Conservation (phyloP, 2,113 vertebrate genomes). For the Shinisaurus crocodilurus region DNA sequence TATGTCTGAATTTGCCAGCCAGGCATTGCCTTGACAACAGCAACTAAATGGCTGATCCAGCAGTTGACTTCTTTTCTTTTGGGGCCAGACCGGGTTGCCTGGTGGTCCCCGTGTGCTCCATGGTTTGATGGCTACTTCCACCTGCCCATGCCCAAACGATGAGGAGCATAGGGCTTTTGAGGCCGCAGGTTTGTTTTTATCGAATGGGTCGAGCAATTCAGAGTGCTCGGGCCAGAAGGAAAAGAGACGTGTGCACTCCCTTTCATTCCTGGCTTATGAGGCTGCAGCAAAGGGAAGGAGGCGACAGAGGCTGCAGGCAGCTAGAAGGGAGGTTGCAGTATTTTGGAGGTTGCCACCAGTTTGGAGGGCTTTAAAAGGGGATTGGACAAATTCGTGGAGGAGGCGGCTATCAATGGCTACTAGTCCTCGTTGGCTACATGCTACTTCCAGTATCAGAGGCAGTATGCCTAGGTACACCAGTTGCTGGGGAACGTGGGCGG, state of each 20-base stretch:
- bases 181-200: background rate
- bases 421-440: no score
- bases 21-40: background rate
- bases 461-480: no score
- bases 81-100: background rate
- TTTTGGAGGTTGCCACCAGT: no score
- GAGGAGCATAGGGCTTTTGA: background rate
- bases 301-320: no score
- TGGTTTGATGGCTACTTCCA: background rate
- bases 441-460: no score
- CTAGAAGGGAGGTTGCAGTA: no score
- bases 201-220: background rate
- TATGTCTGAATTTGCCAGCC: background rate
- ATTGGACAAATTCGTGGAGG: no score
- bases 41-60: background rate
- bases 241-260: background rate
- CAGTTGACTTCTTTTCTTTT: background rate
- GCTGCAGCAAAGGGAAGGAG: background rate
- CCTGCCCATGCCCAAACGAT: background rate
- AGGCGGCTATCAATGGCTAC: no score
- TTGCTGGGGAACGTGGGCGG: no score
- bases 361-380: no score
- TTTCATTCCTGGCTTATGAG: background rate
- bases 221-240: background rate
- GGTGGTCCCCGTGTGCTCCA: background rate